Evolutionary conservation across 2,888 invertebrate species (phyloP).

Genomic region (Ectemnius continuus): DNA sequence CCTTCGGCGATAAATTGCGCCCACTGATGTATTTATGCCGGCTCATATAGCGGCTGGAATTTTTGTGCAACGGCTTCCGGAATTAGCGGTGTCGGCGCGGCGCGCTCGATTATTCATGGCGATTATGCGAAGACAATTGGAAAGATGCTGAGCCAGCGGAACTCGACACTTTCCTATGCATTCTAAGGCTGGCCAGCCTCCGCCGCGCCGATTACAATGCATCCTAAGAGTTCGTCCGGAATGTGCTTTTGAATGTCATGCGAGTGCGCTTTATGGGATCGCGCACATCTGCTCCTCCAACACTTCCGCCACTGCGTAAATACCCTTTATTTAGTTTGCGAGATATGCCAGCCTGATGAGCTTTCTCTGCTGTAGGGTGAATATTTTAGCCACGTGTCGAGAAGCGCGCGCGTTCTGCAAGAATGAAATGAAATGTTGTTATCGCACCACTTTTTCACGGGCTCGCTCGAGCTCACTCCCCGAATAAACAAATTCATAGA

Average conservation of each 20-base stretch:
- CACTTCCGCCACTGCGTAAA: conserved; percentile 28
- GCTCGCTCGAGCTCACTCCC: neutral
- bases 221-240: conserved; percentile 25
- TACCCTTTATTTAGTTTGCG: conserved; percentile 36
- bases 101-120: neutral
- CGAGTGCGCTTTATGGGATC: conserved; percentile 31
- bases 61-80: conserved; percentile 1
- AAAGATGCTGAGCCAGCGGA: neutral
- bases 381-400: conserved; percentile 30
- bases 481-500: conserved; percentile 5
- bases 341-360: conserved; percentile 33
- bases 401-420: conserved; percentile 7
- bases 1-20: conserved; percentile 1
- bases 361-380: conserved; percentile 28
- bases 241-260: conserved; percentile 34
- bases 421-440: conserved; percentile 22
- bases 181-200: conserved; percentile 3
- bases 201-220: conserved; percentile 11
- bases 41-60: neutral
- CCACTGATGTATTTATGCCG: conserved; percentile 3
- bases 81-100: neutral
- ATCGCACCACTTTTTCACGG: neutral
- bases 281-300: conserved; percentile 34
- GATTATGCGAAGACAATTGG: neutral
- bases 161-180: conserved; percentile 7